phyloP scores from a whole-genome alignment of 2,113 vertebrate genomes.

The Puntigrus tetrazona region DNA sequence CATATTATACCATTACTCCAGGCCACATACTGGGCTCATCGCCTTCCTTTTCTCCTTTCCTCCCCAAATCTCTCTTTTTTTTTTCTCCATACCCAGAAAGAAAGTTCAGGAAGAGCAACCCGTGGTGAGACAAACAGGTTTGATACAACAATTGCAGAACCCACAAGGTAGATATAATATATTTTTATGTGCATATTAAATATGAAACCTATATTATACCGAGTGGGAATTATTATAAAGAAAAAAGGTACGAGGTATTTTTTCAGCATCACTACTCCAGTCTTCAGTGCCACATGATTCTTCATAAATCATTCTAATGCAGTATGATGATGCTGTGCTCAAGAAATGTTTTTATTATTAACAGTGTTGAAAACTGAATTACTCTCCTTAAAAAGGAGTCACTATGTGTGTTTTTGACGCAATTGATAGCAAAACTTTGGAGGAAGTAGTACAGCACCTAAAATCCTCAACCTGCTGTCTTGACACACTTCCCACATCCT shows the following conservation, averaged over 20 bases:
- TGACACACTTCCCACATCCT: too few relatives aligned
- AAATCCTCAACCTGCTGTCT: too few relatives aligned
- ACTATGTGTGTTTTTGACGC: too few relatives aligned
- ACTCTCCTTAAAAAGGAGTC: too few relatives aligned
- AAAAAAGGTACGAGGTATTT: too few relatives aligned
- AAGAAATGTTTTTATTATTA: too few relatives aligned
- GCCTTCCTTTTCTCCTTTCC: neutral
- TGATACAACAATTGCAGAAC: neutral
- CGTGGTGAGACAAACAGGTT: conserved; percentile 2
- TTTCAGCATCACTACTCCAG: neutral
- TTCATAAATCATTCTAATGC: neutral
- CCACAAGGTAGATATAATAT: neutral
- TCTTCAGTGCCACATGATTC: neutral
- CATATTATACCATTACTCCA: conserved; percentile 35
- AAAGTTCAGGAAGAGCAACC: neutral
- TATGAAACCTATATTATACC: neutral
- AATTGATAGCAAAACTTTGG: too few relatives aligned
- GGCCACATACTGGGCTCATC: conserved; percentile 14
- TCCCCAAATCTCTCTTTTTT: neutral
- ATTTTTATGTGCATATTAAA: neutral
- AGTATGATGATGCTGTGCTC: too few relatives aligned
- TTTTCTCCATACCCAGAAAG: neutral
- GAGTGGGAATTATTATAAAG: neutral
- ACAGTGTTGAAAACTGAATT: too few relatives aligned
- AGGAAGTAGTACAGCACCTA: too few relatives aligned